phyloP scores from a whole-genome alignment of 1,140 invertebrate species.

The Argopecten irradians region DNA sequence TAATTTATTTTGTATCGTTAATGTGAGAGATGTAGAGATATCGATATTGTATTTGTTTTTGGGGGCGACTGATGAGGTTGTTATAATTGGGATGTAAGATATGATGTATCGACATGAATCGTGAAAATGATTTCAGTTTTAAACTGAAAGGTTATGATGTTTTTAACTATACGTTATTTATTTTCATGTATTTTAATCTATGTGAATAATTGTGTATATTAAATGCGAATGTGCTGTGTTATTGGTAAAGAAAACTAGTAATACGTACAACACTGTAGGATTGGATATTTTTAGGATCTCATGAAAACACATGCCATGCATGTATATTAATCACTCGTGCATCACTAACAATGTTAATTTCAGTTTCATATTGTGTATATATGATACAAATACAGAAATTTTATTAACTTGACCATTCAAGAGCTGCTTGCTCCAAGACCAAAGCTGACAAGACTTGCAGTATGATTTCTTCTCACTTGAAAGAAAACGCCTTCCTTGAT shows the following conservation, averaged over 20 bases:
- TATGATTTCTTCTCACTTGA: too few relatives aligned
- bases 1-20: not conserved
- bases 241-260: not conserved
- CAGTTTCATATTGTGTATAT: not conserved
- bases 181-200: not conserved
- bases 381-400: not conserved
- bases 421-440: too few relatives aligned
- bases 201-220: not conserved
- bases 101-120: not conserved
- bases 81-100: not conserved
- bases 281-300: constrained; percentile 10
- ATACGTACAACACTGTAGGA: not conserved
- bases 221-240: not conserved
- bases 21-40: too few relatives aligned
- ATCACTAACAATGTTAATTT: not conserved
- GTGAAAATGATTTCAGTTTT: not conserved
- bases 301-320: not conserved
- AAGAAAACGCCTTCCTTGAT: too few relatives aligned
- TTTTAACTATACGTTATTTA: not conserved
- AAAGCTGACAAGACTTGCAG: too few relatives aligned
- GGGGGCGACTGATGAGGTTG: not conserved
- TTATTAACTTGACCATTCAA: too few relatives aligned
- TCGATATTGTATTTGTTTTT: not conserved
- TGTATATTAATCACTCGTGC: not conserved
- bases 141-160: not conserved